Evolutionary conservation across 2,888 invertebrate genomes (phyloP), one percentile per base, ranked within the genome.

Genomic region (Drosophila lutescens): DNA sequence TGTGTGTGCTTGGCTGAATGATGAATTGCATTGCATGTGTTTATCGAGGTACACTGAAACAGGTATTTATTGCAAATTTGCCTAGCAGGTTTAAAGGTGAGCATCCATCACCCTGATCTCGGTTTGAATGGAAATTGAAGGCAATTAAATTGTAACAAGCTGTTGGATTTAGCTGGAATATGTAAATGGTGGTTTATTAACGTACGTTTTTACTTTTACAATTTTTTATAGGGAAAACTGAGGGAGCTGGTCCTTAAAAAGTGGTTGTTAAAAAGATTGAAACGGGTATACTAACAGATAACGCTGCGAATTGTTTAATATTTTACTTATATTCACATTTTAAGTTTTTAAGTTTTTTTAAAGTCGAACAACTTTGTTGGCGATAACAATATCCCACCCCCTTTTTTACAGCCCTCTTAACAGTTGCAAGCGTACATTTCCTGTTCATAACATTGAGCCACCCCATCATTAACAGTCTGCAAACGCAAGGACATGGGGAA

Each of bases 11-110:
- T 70, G 56, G 61, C 66, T 71, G 80, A 77, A 88, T 85, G 89
- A 85, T 85, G 84, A 86, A 85, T 85, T 80, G 86, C 87, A 77
- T 61, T 80, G 67, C 77, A 69, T 74, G 67, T 74, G 70, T 55
- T 81, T 69, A 74, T 70, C 51, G 61, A 74, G 65, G 46, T 62
- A 70, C 63, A 73, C 65, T 56, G 60, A 62, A 77, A 74, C 74
- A 79, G 75, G 67, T 72, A 68, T 82, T 87, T 85, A 84, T 85
- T 84, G 69, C 74, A 73, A 78, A 73, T 66, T 70, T 51, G 60
- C 55, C 63, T 47, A 32, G 23, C 10, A 56, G 70, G 68, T 58
- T 87, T 63, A 88, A 87, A 84, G 89, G 75, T 77, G 63, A 63
- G 34, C 36, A 75, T 75, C 53, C 54, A 75, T 75, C 74, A 74